phyloP scores from a whole-genome alignment of 2,888 invertebrate genomes.

The Nasonovia ribisnigri region DNA sequence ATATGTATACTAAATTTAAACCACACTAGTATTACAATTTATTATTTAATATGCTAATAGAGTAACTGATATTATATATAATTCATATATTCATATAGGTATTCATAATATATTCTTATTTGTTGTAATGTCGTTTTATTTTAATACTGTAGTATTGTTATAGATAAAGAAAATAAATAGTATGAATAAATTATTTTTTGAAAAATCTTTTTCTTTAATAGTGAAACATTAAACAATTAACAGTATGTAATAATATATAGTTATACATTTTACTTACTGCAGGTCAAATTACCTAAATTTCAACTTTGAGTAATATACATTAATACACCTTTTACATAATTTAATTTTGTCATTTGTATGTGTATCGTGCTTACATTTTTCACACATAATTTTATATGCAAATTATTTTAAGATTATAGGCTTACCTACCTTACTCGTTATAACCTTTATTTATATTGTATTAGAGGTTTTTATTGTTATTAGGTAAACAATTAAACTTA shows the following conservation, averaged over 20 bases:
- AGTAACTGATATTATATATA: background rate
- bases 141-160: background rate
- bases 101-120: background rate
- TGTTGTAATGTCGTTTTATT: background rate
- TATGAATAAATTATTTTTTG: background rate
- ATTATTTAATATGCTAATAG: background rate
- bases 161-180: background rate
- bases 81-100: background rate
- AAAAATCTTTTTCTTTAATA: background rate
- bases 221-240: background rate
- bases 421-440: background rate
- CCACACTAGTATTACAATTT: background rate
- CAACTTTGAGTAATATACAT: slow-evolving; percentile 14
- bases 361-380: background rate
- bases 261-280: background rate
- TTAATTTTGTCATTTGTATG: background rate
- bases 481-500: background rate
- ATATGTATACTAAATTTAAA: background rate
- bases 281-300: background rate
- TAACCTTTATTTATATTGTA: background rate
- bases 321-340: background rate
- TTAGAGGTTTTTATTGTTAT: background rate
- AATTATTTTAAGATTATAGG: background rate
- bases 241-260: background rate
- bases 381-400: background rate